Evolutionary conservation across 92 coral and sea anemone species (phyloP), one percentile per base, ranked within the genome.

Genomic region (Scolanthus callimorphus): DNA sequence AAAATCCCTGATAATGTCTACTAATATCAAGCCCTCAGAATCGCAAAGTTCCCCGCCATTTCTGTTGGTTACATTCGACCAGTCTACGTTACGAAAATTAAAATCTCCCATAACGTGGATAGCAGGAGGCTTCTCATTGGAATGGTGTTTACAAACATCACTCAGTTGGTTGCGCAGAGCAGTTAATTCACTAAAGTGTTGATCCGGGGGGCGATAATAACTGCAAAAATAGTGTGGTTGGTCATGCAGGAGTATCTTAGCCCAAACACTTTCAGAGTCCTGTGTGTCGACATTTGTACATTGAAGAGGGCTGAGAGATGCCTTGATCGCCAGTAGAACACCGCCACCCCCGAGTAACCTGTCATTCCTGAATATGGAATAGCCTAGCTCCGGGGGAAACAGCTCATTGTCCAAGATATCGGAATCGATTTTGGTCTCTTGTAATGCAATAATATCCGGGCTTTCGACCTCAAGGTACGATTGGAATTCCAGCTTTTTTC

Each of bases 201-300:
- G 69, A 8, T 70, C 68, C 0, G 77, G 77, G 6, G 72, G 60
- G 3, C 77, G 2, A 34, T 70, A 70, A 22, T n/a, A 70, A 44
- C 77, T 70, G 31, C 77, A 70, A 3, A 70, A 2, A 17, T 70
- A 70, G 10, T 58, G 59, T 2, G 29, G 3, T 17, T 59, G 51
- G 9, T 49, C 49, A 31, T 59, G 27, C 13, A 58, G 17, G 21
- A 2, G 3, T 29, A 29, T 25, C 46, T 59, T 57, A 17, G 68
- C 68, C 68, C 77, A 59, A 0, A 70, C 31, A 37, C 69, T 70
- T 44, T 70, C 77, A 1, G 44, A 26, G 20, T 15, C 11, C 3
- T 10, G 0, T 11, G 2, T 9, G 15, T 55, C 55, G 25, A 31
- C 13, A 22, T n/a, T 2, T 17, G 54, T 2, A 38, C 3, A 63